Percentiles rank a stretch among this genome's conserved stretches.
Conservation (phyloP, 2,113 vertebrate species). For the Eptesicus fuscus region DNA sequence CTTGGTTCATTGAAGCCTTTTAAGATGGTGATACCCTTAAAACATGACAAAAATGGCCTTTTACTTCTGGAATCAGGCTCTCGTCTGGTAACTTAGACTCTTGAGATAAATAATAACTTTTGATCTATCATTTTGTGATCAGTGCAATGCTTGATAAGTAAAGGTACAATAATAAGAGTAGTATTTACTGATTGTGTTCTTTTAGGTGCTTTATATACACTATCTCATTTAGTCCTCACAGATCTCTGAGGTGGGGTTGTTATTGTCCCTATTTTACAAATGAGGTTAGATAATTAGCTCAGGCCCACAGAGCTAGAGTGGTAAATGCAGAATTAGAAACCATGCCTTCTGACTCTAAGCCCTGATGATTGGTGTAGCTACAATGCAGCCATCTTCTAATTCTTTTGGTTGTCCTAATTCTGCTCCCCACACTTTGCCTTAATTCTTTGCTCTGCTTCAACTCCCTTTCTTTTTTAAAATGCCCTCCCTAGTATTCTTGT, state of each 20-base stretch:
- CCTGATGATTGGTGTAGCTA: not conserved
- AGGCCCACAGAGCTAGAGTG: not conserved
- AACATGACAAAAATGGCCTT: not conserved
- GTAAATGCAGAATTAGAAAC: not conserved
- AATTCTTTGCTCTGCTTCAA: not conserved
- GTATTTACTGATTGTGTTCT: not conserved
- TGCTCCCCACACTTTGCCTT: not conserved
- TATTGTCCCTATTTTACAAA: not conserved
- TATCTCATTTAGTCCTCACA: not conserved
- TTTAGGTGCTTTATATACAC: not conserved
- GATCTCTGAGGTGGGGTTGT: not conserved
- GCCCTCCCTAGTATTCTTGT: not conserved
- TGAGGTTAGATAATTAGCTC: not conserved
- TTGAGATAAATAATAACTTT: not conserved
- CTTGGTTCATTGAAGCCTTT: not conserved
- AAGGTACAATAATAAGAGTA: not conserved
- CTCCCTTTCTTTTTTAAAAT: not conserved
- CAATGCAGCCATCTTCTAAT: not conserved
- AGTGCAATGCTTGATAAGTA: not conserved
- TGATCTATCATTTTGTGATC: not conserved
- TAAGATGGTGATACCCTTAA: not conserved
- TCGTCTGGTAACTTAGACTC: not conserved
- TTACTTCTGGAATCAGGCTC: not conserved
- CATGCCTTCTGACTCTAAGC: not conserved
- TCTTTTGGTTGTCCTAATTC: not conserved